Evolutionary conservation across 2,888 invertebrate genomes (phyloP), one percentile per base, ranked within the genome.

Genomic region (Ormyrus thymus): DNA sequence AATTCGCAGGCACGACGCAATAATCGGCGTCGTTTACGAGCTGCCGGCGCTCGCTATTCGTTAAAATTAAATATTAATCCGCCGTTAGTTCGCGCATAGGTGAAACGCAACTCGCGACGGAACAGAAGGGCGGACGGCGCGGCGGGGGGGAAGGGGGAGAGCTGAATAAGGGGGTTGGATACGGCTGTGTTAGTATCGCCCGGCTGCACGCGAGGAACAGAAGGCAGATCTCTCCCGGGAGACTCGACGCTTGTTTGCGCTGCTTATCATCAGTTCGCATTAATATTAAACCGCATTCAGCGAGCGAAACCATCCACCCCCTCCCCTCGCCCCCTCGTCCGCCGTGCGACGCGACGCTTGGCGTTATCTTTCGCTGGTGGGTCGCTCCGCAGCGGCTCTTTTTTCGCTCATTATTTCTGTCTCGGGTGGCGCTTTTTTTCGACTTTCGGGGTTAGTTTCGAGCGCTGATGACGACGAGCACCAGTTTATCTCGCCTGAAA

Each of bases 201-300:
- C 87, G 85, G 84, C 82, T 87, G 89, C 89, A 87, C 87, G 87
- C 86, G 86, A 62, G 29, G 59, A 78, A 80, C 80, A 80, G 80
- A 80, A 80, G 80, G 80, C 78, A 80, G 76, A 78, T 80, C 78
- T 78, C 88, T 89, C 90, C 89, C 89, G 87, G 87, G 89, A 89
- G 89, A 89, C 87, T 88, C 89, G 87, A 87, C 89, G 89, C 89
- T 90, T 90, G 89, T 90, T 90, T 90, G 89, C 89, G 87, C 89
- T 90, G 89, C 89, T 90, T 90, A 90, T 90, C 89, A 89, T 89
- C 89, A 89, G 88, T 87, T 88, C 88, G 89, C 89, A 90, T 90
- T 90, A 89, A 89, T 90, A 90, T 89, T 89, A 90, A 89, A 90
- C 89, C 89, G 89, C 89, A 90, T 90, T 90, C 89, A 90, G 86